Evolutionary conservation across 2,797 vertebrate species (phyloP).

Genomic region (Eospalax fontanierii): DNA sequence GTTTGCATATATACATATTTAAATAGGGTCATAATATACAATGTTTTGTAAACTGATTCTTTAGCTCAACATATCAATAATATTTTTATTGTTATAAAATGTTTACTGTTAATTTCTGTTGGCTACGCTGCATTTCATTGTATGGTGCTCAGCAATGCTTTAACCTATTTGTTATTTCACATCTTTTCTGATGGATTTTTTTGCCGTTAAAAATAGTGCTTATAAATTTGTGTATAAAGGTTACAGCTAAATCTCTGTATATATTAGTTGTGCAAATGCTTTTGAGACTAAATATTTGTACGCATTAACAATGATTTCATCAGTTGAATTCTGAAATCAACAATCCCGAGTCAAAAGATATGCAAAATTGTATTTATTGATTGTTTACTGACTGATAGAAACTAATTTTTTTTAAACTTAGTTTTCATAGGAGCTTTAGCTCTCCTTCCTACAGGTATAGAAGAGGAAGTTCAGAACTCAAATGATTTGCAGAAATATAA

Average conservation of each 20-base stretch:
- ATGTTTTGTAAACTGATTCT: conserved; percentile 20
- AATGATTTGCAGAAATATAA: not conserved
- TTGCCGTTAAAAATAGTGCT: conserved; percentile 31
- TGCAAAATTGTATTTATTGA: conserved; percentile 8
- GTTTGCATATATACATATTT: conserved; percentile 22
- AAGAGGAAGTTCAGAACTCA: not conserved
- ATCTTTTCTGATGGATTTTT: conserved; percentile 68
- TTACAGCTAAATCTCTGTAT: conserved; percentile 33
- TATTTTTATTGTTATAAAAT: conserved; percentile 68
- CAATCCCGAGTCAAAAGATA: conserved; percentile 26
- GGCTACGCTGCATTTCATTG: not conserved
- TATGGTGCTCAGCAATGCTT: not conserved
- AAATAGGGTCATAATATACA: conserved; percentile 6
- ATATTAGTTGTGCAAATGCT: not conserved
- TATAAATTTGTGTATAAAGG: conserved; percentile 1
- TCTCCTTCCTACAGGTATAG: not conserved
- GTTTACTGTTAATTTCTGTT: conserved; percentile 45
- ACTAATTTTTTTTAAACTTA: not conserved
- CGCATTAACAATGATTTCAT: conserved; percentile 8
- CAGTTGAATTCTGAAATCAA: conserved; percentile 12
- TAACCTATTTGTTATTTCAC: conserved; percentile 28
- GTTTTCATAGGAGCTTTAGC: not conserved
- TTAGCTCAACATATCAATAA: conserved; percentile 43
- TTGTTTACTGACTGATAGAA: not conserved
- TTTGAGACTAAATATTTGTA: not conserved